Evolutionary conservation across 1,140 invertebrate species (phyloP).

Genomic region (Armadillidium nasatum): DNA sequence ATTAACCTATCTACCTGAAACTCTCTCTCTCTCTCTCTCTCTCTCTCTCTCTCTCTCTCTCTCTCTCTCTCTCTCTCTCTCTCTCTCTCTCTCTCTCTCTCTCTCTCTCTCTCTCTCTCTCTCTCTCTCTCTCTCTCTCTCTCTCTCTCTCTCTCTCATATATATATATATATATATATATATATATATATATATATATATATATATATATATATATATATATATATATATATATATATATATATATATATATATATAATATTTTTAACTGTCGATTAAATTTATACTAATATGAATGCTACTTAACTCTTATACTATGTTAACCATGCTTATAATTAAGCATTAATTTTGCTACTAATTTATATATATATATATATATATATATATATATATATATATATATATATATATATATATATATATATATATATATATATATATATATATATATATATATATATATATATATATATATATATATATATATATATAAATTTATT

Average conservation of each 20-base stretch:
- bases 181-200: constrained; percentile 14
- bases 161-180: neutral
- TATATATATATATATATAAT: constrained; percentile 24
- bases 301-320: too few species aligned
- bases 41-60: too few species aligned
- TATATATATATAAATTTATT: too few species aligned
- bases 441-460: too few species aligned
- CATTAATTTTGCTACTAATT: neutral
- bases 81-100: too few species aligned
- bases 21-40: too few species aligned
- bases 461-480: too few species aligned
- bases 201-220: constrained; percentile 18
- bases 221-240: neutral
- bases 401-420: constrained; percentile 24
- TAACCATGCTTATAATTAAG: neutral
- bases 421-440: constrained; percentile 21
- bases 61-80: too few species aligned
- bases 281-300: neutral
- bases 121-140: too few species aligned
- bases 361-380: neutral
- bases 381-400: constrained; percentile 29
- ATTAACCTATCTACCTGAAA: too few species aligned
- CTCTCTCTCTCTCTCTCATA: too few species aligned
- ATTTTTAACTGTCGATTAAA: neutral
- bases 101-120: too few species aligned